Evolutionary conservation across 2,888 invertebrate genomes (phyloP), one percentile per base, ranked within the genome.

Genomic region (Sarcophaga variegata): DNA sequence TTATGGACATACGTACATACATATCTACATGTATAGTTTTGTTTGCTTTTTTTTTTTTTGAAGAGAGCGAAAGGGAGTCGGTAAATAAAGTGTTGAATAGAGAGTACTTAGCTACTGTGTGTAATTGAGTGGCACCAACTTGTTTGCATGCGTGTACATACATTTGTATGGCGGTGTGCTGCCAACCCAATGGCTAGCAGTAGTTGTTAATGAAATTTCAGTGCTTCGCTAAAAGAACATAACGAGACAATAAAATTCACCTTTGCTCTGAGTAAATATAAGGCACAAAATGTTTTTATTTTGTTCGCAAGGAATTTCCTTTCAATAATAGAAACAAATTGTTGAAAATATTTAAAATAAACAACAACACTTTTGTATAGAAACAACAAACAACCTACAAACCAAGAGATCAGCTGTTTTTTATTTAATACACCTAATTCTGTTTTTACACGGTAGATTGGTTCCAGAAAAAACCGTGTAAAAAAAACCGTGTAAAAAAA

Each of bases 121-220:
- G 37, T 10, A 37, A 37, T 37, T 37, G 37, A 37, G 8, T 37
- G 37, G 8, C 37, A 37, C 37, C 37, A 37, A 37, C 37, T 37
- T 37, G 37, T 37, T 49, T 12, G 12, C 12, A 14, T 49, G 49
- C 14, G 5, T 49, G 49, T 12, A 14, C 14, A 49, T 49, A 49
- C 14, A 4, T 49, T 2, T 54, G 54, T 17, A 54, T 54, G 17
- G 1, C 14, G 54, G 1, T 17, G 5, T 54, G 54, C 54, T 54
- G 54, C 54, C 5, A 17, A 54, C 14, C 54, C 37, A 37, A 17
- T 17, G 12, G 54, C 54, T 17, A 14, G 17, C 54, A 17, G 3
- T 1, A 54, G 14, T 77, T 74, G 66, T 45, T 67, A 81, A 81
- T 66, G 66, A 72, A 66, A 72, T 49, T 64, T 59, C 37, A 45